Evolutionary conservation across 2,113 vertebrate species (phyloP), one percentile per base, ranked within the genome.

Genomic region (Cyanoramphus novaezelandiae): DNA sequence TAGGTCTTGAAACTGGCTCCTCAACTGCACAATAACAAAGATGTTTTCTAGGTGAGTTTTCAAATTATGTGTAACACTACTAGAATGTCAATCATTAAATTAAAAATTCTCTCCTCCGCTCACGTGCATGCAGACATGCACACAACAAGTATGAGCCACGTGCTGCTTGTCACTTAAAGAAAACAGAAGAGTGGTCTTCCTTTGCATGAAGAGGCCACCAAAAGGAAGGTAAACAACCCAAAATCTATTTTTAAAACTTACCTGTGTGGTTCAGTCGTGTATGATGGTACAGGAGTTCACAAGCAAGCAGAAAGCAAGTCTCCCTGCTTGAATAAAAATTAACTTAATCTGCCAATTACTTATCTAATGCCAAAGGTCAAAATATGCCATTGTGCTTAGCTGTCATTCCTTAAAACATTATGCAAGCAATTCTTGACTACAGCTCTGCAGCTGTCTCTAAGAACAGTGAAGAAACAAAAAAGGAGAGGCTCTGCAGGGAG

Each of bases 311-410:
- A 93, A 94, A 82, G 49, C 78, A 86, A 79, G 37, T 64, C 55
- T 71, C 81, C 77, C 60, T 88, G 43, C 75, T 31, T 97, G 92
- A 97, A 97, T 97, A 97, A 97, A 97, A 94, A 97, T 97, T 97
- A 97, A 97, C 97, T 94, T 93, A 81, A 90, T 60, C 88, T 96
- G 92, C 69, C 96, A 97, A 97, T 97, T 96, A 97, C 90, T 97
- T 95, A 86, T 97, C 95, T 92, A 76, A 90, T 20, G 62, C 75
- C 90, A 97, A 97, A 97, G 96, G 95, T 98, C 93, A 95, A 84
- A 96, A 95, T 96, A 92, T 90, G 78, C 57, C 90, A 96, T 97
- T 96, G 94, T 97, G 93, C 70, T 93, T 94, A 0, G 93, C 65
- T 97, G 89, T 88, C 81, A 97, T 81, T 87, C 92, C 69, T 95